Evolutionary conservation across 2,113 vertebrate species (phyloP), one percentile per base, ranked within the genome.

Genomic region (Ctenomys sociabilis): DNA sequence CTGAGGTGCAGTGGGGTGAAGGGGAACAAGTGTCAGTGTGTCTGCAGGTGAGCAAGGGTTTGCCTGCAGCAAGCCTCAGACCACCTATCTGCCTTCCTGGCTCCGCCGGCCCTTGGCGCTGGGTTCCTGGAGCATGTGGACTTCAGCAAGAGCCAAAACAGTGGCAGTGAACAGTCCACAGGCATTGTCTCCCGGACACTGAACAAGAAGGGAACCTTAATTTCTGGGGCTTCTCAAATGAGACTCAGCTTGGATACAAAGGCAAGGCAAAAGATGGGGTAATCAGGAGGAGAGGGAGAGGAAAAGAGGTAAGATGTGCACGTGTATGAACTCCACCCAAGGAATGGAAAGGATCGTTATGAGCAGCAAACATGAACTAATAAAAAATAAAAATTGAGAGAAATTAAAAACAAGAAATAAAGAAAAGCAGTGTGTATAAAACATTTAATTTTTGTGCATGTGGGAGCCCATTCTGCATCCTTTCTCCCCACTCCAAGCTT

Each of bases 151-250:
- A n/a, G 30, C 17, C n/a, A n/a, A 8, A 12, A 26, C 9, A 0
- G 17, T 1, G 1, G 2, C 24, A 8, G 28, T 11, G 19, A 37
- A 14, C 14, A 4, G 54, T 45, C 24, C 7, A 21, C 2, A 9
- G 49, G 16, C n/a, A 54, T 57, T 57, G 12, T 32, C 45, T 64
- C 14, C 4, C 3, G 32, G 80, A 22, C 40, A 4, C 72, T 77
- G 12, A 43, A 30, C 10, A 82, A 45, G 54, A 75, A 45, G 22
- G 26, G 21, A 30, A 63, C 8, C 35, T 54, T 54, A 73, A 24
- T 28, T 43, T 30, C 32, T 68, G 19, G 61, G 37, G 37, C 22
- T 45, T 75, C 28, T 22, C 17, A 19, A 83, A 30, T 1, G 43
- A 85, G 85, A 40, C 28, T 4, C 7, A 59, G 3, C 17, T 81